Base-by-base conservation (phyloP, 2,113 vertebrate genomes). In the Poeciliopsis retropinna region DNA sequence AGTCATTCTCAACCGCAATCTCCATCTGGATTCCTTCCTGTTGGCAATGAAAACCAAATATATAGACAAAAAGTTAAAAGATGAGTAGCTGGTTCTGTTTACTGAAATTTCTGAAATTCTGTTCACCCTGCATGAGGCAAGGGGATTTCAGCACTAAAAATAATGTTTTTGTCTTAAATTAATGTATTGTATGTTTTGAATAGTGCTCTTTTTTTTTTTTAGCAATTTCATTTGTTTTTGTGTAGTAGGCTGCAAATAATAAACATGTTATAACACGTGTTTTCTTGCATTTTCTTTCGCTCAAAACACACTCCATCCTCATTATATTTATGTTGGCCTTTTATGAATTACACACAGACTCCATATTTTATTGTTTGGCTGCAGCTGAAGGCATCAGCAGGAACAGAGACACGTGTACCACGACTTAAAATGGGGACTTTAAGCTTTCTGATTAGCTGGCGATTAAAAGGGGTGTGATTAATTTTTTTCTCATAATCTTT, bases 1-100 rank as follows among this genome's bases (percentile, higher is more conserved):
- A 0, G 72, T 83, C 34, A 11, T 98, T 76, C 95, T 98, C 68
- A 92, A 94, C 41, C 96, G 96, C 64, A 98, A 97, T 89, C 78
- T 99, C 70, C 95, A 93, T 12, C 0, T 73, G 1, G 97, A 98
- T 0, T 0, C 92, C 54, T 7, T 34, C 2, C 0, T 10, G 37
- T 87, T 98, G n/a, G 73, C 81, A 10, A 94, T 90, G 84, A 93
- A 76, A 73, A 86, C 60, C 0, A 87, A 75, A 70, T 37, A 51
- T 2, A 1, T 57, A 1, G 76, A 88, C 1, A 0, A 12, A 32
- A 94, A 93, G 83, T 1, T 67, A 22, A 95, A 96, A 81, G 73
- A 72, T 3, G 86, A 92, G 54, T 94, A 94, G 75, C 15, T 6
- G 5, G 2, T 34, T 47, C 17, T 17, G 17, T 47, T 47, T 47